Percentiles rank a stretch among this genome's conserved stretches.
Conservation (phyloP, 30 jellyfish, hydroid and myxozoan genomes). For the Morbakka virulenta region DNA sequence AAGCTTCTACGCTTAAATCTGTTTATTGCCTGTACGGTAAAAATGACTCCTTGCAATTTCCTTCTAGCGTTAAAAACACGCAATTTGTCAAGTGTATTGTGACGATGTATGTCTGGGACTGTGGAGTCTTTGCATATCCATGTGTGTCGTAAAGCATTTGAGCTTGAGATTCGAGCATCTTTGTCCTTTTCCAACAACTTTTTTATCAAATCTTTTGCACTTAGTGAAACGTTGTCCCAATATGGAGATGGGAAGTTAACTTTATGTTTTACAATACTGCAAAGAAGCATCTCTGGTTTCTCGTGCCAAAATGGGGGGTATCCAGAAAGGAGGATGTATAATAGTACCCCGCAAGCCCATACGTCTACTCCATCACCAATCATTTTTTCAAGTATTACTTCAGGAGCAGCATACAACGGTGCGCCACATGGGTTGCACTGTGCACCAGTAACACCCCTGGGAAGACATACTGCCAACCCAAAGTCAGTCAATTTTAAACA, state of each 20-base stretch:
- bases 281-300: conserved; percentile 1
- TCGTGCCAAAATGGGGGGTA: conserved; percentile 51
- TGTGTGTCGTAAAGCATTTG: conserved; percentile 22
- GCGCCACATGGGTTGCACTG: conserved; percentile 43
- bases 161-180: conserved; percentile 8
- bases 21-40: neutral
- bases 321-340: conserved; percentile 33
- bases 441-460: neutral
- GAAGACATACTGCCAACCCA: conserved; percentile 47
- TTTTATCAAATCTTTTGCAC: conserved; percentile 36
- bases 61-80: neutral
- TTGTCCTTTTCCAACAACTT: conserved; percentile 12
- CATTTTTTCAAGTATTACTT: conserved; percentile 36
- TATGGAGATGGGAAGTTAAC: conserved; percentile 3
- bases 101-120: conserved; percentile 30
- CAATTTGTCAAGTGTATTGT: neutral
- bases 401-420: conserved; percentile 54
- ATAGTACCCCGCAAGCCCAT: conserved; percentile 61
- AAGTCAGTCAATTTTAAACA: conserved; percentile 38
- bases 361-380: conserved; percentile 37
- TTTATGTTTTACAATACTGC: conserved; percentile 7
- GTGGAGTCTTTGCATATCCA: conserved; percentile 23
- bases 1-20: no score
- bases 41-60: neutral
- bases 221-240: conserved; percentile 41